Evolutionary conservation across 2,888 invertebrate genomes (phyloP), one percentile per base, ranked within the genome.

Genomic region (Noctua janthina): DNA sequence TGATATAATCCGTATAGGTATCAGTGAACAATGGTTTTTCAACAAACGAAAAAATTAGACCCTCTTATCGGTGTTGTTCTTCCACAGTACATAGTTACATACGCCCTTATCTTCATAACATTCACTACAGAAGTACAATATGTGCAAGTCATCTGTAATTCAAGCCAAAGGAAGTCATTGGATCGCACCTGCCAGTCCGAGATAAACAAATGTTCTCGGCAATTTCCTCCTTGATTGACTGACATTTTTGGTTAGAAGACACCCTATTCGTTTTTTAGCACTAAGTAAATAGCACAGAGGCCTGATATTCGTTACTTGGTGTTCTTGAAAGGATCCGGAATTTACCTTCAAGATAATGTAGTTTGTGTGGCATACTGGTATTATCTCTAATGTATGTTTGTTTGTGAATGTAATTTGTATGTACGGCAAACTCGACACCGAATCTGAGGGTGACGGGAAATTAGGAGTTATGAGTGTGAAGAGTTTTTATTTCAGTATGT

Each of bases 31-130:
- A 67, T 74, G 66, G 23, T 29, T 71, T 56, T 74, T 68, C 39
- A 59, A 49, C 35, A 73, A 76, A 70, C 70, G 11, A 66, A 83
- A 76, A 78, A 74, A 51, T 29, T 39, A 20, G 54, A 56, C 56
- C 13, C 46, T 49, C 79, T 73, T 75, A 69, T 79, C 84, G 8
- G 39, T 72, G 62, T 59, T 49, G 2, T 64, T 74, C 59, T 64
- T 74, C 59, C 51, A 64, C 62, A 72, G 67, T 67, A 72, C 76
- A 29, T 29, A 29, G 29, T 29, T 29, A 29, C 29, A 83, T 68
- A 74, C 20, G 20, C 49, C 64, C 70, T 74, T 83, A 82, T 78
- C 83, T 72, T 75, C 79, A 69, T n/a, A 83, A 74, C 51, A 79
- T 75, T 72, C 51, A 74, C 49, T 64, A 78, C 64, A n/a, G 66